Evolutionary conservation across 2,888 invertebrate species (phyloP).

Genomic region (Chrysina gloriosa): DNA sequence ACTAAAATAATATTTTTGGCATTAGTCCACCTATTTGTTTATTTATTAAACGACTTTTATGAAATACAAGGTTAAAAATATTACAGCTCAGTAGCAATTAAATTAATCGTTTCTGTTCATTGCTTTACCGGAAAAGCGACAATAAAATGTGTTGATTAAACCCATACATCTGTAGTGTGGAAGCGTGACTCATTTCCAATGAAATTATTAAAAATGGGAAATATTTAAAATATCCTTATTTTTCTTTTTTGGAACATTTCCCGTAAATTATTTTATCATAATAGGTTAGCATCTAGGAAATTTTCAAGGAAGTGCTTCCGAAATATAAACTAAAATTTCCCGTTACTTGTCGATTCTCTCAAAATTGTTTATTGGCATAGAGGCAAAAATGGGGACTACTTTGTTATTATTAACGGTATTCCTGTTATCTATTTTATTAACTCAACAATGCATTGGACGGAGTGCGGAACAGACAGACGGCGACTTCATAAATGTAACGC

Average conservation of each 20-base stretch:
- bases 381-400: conserved; percentile 23
- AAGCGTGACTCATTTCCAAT: background rate
- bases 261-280: background rate
- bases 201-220: background rate
- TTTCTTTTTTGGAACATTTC: too few species aligned
- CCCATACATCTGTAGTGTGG: too few species aligned
- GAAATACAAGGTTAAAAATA: background rate
- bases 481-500: background rate
- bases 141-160: too few species aligned
- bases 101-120: background rate
- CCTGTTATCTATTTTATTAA: conserved; percentile 2
- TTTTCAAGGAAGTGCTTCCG: conserved; percentile 10
- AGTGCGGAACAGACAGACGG: background rate
- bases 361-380: conserved; percentile 21
- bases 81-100: background rate
- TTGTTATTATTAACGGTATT: conserved; percentile 11
- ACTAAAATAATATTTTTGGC: too few species aligned
- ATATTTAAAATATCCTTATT: too few species aligned
- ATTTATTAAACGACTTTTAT: too few species aligned
- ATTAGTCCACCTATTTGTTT: too few species aligned
- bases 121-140: background rate
- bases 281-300: background rate
- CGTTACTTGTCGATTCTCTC: conserved; percentile 2
- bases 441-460: background rate
- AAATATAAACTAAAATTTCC: conserved; percentile 24